These are phyloP conservation scores for Ciconia boyciana DNA, from an alignment of 2,113 vertebrate species.

Conservation along the genomic window DNA sequence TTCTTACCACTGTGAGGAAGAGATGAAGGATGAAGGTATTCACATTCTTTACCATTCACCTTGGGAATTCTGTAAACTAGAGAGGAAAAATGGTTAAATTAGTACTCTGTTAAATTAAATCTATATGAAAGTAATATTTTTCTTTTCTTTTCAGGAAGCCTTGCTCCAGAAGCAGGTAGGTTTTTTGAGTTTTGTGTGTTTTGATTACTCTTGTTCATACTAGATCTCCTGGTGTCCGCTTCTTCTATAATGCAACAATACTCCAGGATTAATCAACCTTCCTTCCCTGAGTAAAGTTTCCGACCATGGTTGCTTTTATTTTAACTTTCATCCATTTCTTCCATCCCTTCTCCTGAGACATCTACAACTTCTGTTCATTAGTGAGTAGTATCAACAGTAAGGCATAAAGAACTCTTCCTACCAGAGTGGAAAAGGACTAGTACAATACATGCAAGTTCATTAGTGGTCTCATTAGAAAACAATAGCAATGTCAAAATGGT, in stretches of 20 bases:
- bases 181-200: neutral
- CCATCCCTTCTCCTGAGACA: neutral
- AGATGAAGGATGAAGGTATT: neutral
- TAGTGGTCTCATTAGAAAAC: neutral
- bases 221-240: neutral
- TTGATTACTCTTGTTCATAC: neutral
- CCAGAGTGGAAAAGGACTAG: neutral
- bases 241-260: neutral
- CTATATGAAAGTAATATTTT: conserved; percentile 21
- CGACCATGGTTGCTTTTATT: neutral
- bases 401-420: neutral
- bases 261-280: neutral
- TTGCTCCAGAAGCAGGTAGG: conserved; percentile 80
- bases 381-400: neutral
- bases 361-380: neutral
- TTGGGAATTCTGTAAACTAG: conserved; percentile 2
- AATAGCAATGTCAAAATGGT: neutral
- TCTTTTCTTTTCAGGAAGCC: conserved; percentile 71
- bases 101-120: conserved; percentile 9
- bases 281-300: neutral
- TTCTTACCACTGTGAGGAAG: neutral
- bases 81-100: neutral
- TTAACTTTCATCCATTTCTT: neutral
- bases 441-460: neutral
- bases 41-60: neutral